phyloP scores from a whole-genome alignment of 2,888 invertebrate genomes.

The Eupithecia centaureata region DNA sequence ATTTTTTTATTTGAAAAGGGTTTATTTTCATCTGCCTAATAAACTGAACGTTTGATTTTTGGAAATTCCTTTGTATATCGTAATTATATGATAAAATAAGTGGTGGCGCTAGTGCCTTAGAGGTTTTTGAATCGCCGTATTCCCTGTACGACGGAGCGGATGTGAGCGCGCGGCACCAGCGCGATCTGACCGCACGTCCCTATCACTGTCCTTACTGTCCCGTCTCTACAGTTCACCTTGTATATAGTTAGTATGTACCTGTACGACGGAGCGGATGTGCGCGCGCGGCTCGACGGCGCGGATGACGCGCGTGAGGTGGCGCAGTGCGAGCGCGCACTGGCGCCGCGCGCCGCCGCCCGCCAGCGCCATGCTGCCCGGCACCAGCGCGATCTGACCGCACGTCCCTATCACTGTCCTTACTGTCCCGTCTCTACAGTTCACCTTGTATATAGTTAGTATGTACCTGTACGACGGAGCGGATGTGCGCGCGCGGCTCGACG shows the following conservation, averaged over 20 bases:
- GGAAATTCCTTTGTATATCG: no score
- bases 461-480: constrained; percentile 92
- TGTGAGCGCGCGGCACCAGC: constrained; percentile 90
- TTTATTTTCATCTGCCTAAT: no score
- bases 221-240: no score
- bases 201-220: no score
- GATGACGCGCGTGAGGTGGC: constrained; percentile 92
- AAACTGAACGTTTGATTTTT: no score
- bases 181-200: constrained; percentile 97
- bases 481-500: constrained; percentile 89
- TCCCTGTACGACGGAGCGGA: constrained; percentile 93
- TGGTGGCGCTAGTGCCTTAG: no score
- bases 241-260: constrained; percentile 76
- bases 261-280: constrained; percentile 92
- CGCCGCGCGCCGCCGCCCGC: constrained; percentile 88
- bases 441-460: background rate
- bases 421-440: no score
- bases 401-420: constrained; percentile 92
- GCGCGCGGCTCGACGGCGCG: constrained; percentile 91
- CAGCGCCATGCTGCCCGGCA: constrained; percentile 83
- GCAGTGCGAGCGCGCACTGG: constrained; percentile 92
- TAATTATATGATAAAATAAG: no score
- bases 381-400: constrained; percentile 96
- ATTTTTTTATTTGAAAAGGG: no score
- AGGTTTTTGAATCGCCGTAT: no score